Evolutionary conservation across 2,113 vertebrate genomes (phyloP), one percentile per base, ranked within the genome.

Genomic region (Sinocyclocheilus anophthalmus): DNA sequence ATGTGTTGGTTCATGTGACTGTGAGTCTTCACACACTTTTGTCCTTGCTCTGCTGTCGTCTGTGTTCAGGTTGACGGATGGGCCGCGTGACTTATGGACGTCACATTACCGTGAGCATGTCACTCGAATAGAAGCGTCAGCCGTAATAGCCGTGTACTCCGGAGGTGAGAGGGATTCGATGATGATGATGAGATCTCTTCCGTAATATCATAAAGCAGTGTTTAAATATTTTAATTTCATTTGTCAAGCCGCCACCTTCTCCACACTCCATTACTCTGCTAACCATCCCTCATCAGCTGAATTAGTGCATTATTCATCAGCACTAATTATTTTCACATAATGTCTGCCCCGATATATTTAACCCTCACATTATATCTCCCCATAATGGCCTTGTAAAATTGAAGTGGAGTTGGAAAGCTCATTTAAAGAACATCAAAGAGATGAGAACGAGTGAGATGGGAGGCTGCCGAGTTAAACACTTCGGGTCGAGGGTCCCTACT

Each of bases 211-310:
- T 98, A 97, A 98, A 99, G 97, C 96, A 98, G 97, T 98, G 97
- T 98, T 99, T 99, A 98, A 99, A 99, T 99, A 99, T 99, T 99
- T 99, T 98, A 98, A 99, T 99, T 99, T 98, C 96, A 99, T 99
- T 99, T 98, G 96, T 99, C 98, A 98, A 95, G 94, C 95, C 95
- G 94, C 96, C 91, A 90, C 92, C 91, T 92, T 96, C 96, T 96
- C 95, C 95, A 95, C 96, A 97, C 96, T 97, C 97, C 96, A 98
- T 98, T 98, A 98, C 95, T 95, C 94, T 95, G 96, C 96, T 96
- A 97, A 97, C 97, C 98, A 99, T 99, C 97, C 96, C 96, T 99
- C 98, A 99, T 99, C 97, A 97, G 96, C 96, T 94, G 96, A 98
- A 97, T 96, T 96, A 99, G 96, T 99, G 97, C 97, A 99, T 99